A percentile compares a stretch with the other conserved stretches of the same genome.
phyloP scores from a whole-genome alignment of 1,140 invertebrate species.

The Heliconius nattereri region DNA sequence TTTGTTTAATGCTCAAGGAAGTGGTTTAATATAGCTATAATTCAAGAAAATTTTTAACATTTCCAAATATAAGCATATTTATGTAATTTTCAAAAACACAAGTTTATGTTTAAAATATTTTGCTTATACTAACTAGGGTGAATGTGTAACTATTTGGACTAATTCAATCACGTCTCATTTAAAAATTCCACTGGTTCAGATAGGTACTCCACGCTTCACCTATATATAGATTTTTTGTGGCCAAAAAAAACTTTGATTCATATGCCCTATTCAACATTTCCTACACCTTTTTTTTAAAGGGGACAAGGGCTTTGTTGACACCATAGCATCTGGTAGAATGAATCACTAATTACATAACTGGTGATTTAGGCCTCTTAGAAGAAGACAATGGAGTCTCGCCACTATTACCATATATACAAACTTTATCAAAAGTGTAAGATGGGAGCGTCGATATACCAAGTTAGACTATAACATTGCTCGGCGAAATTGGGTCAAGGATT shows the following conservation, averaged over 20 bases:
- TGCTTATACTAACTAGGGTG: conserved; percentile 6
- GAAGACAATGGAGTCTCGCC: conserved; percentile 23
- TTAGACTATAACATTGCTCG: conserved; percentile 46
- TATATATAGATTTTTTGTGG: neutral
- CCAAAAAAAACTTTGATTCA: too few species aligned
- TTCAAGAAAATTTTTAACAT: too few species aligned
- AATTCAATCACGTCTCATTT: neutral
- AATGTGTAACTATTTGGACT: conserved; percentile 1
- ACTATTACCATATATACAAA: conserved; percentile 13
- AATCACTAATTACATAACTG: conserved; percentile 26
- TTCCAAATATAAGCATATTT: neutral
- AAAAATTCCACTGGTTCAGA: neutral
- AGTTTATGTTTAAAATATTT: neutral
- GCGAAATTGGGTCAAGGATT: conserved; percentile 65
- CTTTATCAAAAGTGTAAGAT: conserved; percentile 36
- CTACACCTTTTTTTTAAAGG: neutral
- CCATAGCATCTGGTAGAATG: conserved; percentile 23
- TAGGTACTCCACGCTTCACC: neutral
- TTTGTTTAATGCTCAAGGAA: neutral
- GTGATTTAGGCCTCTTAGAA: conserved; percentile 16
- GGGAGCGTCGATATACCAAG: conserved; percentile 47
- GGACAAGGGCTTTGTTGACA: conserved; percentile 13
- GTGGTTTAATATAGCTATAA: too few species aligned
- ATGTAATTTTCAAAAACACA: neutral
- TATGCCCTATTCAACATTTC: neutral